A percentile compares a stretch with the other conserved stretches of the same genome.
phyloP scores from a whole-genome alignment of 2,888 invertebrate genomes.

The Chalcis sispes region DNA sequence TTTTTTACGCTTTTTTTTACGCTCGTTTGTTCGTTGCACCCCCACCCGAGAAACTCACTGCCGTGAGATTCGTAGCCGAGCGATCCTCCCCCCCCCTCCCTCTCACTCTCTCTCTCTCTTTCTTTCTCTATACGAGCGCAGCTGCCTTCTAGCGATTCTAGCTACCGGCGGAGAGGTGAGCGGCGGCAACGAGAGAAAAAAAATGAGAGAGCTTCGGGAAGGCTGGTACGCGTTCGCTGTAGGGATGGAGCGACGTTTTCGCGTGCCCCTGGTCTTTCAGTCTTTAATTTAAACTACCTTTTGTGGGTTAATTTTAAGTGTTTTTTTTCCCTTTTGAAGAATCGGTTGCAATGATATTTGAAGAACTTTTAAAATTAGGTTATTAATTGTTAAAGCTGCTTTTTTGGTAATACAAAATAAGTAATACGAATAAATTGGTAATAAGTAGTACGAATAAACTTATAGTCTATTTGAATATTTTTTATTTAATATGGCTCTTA shows the following conservation, averaged over 20 bases:
- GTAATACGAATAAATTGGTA: too few relatives aligned
- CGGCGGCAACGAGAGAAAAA: too few relatives aligned
- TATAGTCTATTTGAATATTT: too few relatives aligned
- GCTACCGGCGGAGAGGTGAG: conserved; percentile 8
- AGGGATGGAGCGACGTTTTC: conserved; percentile 28
- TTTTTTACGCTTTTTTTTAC: not conserved
- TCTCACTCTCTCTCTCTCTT: too few relatives aligned
- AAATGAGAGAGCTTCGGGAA: too few relatives aligned
- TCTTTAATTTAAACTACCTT: conserved; percentile 1
- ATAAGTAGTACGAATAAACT: too few relatives aligned
- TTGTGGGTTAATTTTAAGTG: not conserved
- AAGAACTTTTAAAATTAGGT: not conserved
- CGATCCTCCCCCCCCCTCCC: not conserved
- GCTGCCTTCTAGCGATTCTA: conserved; percentile 50
- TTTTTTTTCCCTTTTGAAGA: too few relatives aligned
- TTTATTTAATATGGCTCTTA: conserved; percentile 1
- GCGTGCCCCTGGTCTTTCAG: conserved; percentile 12
- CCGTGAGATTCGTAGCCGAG: conserved; percentile 13
- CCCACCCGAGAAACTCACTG: conserved; percentile 5
- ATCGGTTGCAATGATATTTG: too few relatives aligned
- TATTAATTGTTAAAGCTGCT: not conserved
- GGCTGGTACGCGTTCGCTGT: conserved; percentile 29
- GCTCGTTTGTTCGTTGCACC: not conserved
- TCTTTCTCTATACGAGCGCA: too few relatives aligned
- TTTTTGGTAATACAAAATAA: not conserved